Evolutionary conservation across 2,113 vertebrate genomes (phyloP).

Genomic region (Sterrhoptilus dennistouni): DNA sequence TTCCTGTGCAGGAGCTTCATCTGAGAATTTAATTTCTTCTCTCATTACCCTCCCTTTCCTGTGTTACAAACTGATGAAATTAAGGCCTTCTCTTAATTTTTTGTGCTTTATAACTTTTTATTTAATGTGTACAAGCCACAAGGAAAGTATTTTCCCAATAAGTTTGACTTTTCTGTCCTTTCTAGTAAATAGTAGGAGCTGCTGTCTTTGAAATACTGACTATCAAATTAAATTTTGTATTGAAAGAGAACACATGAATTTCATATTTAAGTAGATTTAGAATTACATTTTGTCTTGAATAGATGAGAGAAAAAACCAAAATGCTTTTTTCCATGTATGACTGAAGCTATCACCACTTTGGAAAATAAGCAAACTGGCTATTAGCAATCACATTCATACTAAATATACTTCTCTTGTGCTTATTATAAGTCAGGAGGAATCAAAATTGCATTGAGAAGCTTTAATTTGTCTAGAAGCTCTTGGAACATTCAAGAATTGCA

Average conservation of each 20-base stretch:
- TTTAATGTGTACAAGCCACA: not conserved
- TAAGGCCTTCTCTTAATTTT: not conserved
- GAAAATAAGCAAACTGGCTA: not conserved
- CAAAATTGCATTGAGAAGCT: not conserved
- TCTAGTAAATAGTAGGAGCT: not conserved
- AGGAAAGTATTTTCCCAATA: not conserved
- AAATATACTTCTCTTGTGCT: not conserved
- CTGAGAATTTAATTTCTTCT: not conserved
- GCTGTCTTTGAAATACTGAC: not conserved
- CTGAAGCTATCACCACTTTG: not conserved
- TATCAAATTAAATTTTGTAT: not conserved
- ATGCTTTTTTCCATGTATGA: not conserved
- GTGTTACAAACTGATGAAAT: not conserved
- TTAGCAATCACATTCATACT: not conserved
- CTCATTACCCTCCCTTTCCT: not conserved
- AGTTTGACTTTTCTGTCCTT: not conserved
- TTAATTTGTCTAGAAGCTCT: not conserved
- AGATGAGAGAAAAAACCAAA: not conserved
- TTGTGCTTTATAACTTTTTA: not conserved
- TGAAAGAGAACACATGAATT: not conserved
- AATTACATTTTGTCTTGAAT: not conserved
- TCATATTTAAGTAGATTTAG: not conserved
- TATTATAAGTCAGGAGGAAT: not conserved
- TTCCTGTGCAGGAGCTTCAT: constrained; percentile 35
- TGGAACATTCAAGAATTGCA: not conserved